These are phyloP conservation scores for Tachysurus vachellii DNA, from an alignment of 2,113 vertebrate genomes.

Conservation along the genomic window DNA sequence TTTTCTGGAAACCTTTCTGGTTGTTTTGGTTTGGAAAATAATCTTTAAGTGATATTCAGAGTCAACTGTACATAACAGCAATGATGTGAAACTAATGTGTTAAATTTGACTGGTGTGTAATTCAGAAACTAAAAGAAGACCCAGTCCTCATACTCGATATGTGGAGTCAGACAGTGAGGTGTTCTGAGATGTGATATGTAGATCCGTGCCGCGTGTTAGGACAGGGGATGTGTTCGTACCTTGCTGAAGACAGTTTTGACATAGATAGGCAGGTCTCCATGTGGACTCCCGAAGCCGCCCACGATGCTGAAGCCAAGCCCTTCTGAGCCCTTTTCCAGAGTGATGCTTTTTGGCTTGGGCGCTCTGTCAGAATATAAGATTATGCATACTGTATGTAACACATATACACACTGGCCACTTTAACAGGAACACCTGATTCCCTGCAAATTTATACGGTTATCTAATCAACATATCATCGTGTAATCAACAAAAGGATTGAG, in stretches of 20 bases:
- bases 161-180: not conserved
- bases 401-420: not conserved
- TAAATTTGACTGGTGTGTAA: not conserved
- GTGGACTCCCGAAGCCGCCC: conserved; percentile 91
- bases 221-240: conserved; percentile 67
- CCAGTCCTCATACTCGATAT: not conserved
- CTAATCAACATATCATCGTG: not conserved
- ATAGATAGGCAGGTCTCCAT: conserved; percentile 97
- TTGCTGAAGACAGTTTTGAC: conserved; percentile 98
- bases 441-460: not conserved
- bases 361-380: conserved; percentile 67
- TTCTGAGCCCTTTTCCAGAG: conserved; percentile 92
- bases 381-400: not conserved
- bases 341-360: conserved; percentile 82
- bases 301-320: conserved; percentile 97
- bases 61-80: not conserved
- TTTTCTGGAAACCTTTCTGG: too few relatives aligned
- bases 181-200: not conserved
- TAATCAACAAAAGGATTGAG: not conserved
- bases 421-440: not conserved
- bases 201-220: not conserved
- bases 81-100: not conserved
- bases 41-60: not conserved
- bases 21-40: too few relatives aligned
- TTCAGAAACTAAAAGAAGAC: not conserved